phyloP scores from a whole-genome alignment of 64 coral and sea anemone genomes.

The Montipora capricornis region DNA sequence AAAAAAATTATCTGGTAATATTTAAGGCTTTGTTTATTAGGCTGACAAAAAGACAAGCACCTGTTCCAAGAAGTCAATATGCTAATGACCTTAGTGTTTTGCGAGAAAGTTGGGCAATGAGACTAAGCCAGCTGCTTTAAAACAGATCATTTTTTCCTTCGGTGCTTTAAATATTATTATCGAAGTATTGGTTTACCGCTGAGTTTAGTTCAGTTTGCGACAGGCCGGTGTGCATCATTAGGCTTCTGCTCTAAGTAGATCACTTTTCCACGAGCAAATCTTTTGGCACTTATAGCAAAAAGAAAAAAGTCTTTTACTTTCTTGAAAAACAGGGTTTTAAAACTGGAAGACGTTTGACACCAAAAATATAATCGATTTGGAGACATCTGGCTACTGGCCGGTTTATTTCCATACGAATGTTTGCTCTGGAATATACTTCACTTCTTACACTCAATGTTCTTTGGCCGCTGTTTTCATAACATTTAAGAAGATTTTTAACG shows the following conservation, averaged over 20 bases:
- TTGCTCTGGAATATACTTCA: background rate
- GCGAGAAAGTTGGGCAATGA: background rate
- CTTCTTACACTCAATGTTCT: background rate
- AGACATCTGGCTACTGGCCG: background rate
- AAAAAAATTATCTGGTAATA: too few relatives aligned
- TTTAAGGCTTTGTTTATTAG: too few relatives aligned
- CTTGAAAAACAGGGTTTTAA: too few relatives aligned
- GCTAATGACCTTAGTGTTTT: background rate
- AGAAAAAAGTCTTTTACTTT: too few relatives aligned
- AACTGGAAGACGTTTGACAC: background rate
- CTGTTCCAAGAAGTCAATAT: background rate
- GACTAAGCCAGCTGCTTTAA: background rate
- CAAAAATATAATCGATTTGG: background rate
- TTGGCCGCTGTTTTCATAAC: background rate
- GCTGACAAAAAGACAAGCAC: background rate
- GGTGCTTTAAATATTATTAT: background rate
- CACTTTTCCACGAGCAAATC: too few relatives aligned
- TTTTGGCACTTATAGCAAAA: too few relatives aligned
- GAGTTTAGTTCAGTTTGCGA: background rate
- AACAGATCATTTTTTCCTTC: background rate
- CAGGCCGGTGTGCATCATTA: background rate
- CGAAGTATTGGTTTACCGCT: background rate
- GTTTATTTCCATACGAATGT: slow-evolving; percentile 6
- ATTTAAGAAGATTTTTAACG: background rate
- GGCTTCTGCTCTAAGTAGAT: too few relatives aligned